Percentiles rank a stretch among this genome's conserved stretches.
Conservation (phyloP, 1,140 invertebrate species). For the Himalopsyche phryganea region DNA sequence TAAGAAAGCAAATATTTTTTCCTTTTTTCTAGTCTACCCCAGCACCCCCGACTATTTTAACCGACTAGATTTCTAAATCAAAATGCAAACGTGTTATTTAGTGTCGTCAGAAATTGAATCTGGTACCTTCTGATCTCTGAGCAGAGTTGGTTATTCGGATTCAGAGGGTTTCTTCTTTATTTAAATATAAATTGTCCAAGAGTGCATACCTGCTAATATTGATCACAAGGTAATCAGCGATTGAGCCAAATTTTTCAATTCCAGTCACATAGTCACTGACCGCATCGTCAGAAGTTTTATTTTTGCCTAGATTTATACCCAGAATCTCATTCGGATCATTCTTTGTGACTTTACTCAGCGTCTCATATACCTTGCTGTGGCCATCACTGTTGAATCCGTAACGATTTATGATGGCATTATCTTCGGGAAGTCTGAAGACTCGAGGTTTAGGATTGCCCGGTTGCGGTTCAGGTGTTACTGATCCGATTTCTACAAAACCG, state of each 20-base stretch:
- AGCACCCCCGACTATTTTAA: no score
- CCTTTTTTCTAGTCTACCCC: no score
- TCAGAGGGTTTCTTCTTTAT: no score
- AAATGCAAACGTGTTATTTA: no score
- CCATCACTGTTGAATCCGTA: slow-evolving; percentile 94
- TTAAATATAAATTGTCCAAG: no score
- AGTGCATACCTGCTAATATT: slow-evolving; percentile 73
- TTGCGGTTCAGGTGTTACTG: slow-evolving; percentile 91
- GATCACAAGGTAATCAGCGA: slow-evolving; percentile 87
- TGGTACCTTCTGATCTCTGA: no score
- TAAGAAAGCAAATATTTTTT: no score
- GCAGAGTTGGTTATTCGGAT: no score
- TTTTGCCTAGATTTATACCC: slow-evolving; percentile 95
- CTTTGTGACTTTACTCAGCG: slow-evolving; percentile 58
- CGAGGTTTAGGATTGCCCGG: slow-evolving; percentile 88
- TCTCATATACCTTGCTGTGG: slow-evolving; percentile 66
- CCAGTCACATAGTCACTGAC: slow-evolving; percentile 79
- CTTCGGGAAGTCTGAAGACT: slow-evolving; percentile 82
- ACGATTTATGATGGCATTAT: slow-evolving; percentile 92
- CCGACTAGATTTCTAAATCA: no score
- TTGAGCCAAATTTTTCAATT: slow-evolving; percentile 67
- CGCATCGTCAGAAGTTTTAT: slow-evolving; percentile 77
- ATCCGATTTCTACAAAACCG: slow-evolving; percentile 95
- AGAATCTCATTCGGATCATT: slow-evolving; percentile 54
- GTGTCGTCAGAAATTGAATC: no score